Evolutionary conservation across 2,113 vertebrate species (phyloP), one percentile per base, ranked within the genome.

Genomic region (Pionites leucogaster): DNA sequence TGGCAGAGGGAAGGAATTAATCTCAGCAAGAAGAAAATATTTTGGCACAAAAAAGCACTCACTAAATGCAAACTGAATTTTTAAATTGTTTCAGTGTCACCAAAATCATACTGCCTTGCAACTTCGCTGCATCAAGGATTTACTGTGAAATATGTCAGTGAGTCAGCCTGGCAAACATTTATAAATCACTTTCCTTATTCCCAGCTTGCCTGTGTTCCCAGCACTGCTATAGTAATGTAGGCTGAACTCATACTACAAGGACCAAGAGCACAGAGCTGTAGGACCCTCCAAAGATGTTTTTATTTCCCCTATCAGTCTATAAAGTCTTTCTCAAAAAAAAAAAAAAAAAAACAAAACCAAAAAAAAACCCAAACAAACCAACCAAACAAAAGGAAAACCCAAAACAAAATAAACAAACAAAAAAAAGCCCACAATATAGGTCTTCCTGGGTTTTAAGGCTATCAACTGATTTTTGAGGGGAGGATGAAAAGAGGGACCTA

Each of bases 381-480:
- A 25, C 4, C 4, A 46, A 11, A 20, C 3, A 18, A 28, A n/a
- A 28, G 42, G 9, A 22, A 18, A 13, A 11, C 33, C 37, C 9
- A 35, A 46, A 46, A 46, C 10, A 46, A 47, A 24, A 7, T 7
- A 23, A 24, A 47, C 6, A 10, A 11, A 37, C 1, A 9, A 8
- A 5, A 7, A 17, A 16, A 11, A 17, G 17, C 14, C 23, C 20
- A 35, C n/a, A 59, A 35, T 35, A 59, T 23, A 59, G 33, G 8
- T 59, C 33, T 1, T 33, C 7, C 9, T 60, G 7, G 2, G 0
- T 62, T 80, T 62, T 67, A 70, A 72, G 67, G 4, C 17, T 86
- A 20, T 6, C 8, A 31, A 11, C 4, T 33, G 6, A 50, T 19
- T 27, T 76, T 76, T 6, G 0, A 9, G 5, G 29, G 10, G 0